Base-by-base conservation (phyloP, 2,888 invertebrate genomes). In the Caenorhabditis uteleia region DNA sequence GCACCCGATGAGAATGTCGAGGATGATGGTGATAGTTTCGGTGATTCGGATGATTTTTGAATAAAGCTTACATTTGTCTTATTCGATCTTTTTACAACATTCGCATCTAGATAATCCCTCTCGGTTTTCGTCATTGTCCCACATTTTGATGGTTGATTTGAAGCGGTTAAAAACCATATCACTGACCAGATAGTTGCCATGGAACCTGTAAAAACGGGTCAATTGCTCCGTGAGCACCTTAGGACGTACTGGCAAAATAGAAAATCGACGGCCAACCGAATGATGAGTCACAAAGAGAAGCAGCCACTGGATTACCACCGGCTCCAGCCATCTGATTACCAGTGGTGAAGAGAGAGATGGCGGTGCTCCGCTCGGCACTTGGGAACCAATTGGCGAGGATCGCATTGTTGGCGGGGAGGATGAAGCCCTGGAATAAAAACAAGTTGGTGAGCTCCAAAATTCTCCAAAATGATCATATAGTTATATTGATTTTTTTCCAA, bases 371-470 rank as follows among this genome's bases (percentile, higher is more conserved):
- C 34, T 78, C 78, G 26, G 68, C 61, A n/a, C 62, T 66, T 0
- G 78, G 78, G 31, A 78, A 70, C 78, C 78, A 78, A 29, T 75
- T 66, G 20, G 75, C 62, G 16, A 77, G 70, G n/a, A 78, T 68
- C 14, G 75, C 61, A 27, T 78, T 78, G 54, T 73, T 68, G 5
- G 77, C 59, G 1, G 78, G 78, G 6, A 76, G 57, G n/a, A 76
- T 66, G 40, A 78, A 70, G 7, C 77, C 75, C 68, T 74, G 56
- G 39, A 73, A 43, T 14, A 27, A 16, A 39, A 39, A 12, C 14
- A 7, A 25, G 10, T 33, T 18, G 16, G 6, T 20, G 3, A 5
- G 3, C 8, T 5, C 12, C 29, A 6, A 29, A 29, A 10, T 34
- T n/a, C 34, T n/a, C 16, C 10, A n/a, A n/a, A 34, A 34, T 12